Conservation (phyloP, 1,140 invertebrate species). For the Vanessa tameamea region DNA sequence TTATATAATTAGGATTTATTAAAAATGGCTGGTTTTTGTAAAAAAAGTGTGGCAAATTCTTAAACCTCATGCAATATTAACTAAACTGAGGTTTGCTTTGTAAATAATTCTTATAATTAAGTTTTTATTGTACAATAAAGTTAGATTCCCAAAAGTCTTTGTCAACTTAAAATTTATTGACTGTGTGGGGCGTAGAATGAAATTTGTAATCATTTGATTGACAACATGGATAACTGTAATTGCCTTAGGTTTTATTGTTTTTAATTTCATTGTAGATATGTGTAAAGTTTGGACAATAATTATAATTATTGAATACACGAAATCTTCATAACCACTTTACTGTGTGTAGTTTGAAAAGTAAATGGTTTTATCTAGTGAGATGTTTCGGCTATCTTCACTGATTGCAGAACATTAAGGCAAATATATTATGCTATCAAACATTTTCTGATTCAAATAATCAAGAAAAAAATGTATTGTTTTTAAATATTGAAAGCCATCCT, state of each 20-base stretch:
- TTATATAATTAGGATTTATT: constrained; percentile 55
- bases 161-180: constrained; percentile 32
- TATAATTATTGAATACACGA: constrained; percentile 32
- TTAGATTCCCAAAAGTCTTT: constrained; percentile 28
- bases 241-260: constrained; percentile 46
- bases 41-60: constrained; percentile 55
- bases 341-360: constrained; percentile 3
- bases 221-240: constrained; percentile 40
- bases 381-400: constrained; percentile 13
- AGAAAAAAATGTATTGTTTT: neutral
- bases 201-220: constrained; percentile 40
- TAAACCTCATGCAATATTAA: constrained; percentile 61
- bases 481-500: constrained; percentile 12
- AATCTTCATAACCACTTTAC: constrained; percentile 6
- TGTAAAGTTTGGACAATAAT: constrained; percentile 75
- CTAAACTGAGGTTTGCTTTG: constrained; percentile 66
- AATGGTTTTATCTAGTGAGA: neutral
- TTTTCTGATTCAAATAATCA: neutral
- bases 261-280: constrained; percentile 64
- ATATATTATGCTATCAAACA: neutral
- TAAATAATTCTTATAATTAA: constrained; percentile 77
- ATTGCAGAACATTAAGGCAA: constrained; percentile 14
- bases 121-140: constrained; percentile 70
- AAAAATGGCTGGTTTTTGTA: constrained; percentile 63
- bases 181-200: constrained; percentile 45